These are phyloP conservation scores for Heliconius cydno DNA, from an alignment of 2,888 invertebrate species.

Conservation along the genomic window DNA sequence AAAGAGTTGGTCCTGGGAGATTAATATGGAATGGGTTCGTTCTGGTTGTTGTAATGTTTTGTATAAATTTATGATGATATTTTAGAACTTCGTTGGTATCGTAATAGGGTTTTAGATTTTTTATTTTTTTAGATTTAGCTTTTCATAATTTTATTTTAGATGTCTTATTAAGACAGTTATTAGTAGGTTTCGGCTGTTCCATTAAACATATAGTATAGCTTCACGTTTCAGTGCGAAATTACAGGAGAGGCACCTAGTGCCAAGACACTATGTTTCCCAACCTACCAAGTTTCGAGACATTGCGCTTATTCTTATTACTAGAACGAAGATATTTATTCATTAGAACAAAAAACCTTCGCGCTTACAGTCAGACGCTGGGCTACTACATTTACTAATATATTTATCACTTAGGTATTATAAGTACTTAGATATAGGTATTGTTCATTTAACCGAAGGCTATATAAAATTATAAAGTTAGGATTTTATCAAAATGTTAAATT, in stretches of 20 bases:
- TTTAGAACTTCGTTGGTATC: not conserved
- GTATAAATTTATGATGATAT: constrained; percentile 8
- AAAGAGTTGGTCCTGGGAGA: constrained; percentile 27
- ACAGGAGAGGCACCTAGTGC: no score
- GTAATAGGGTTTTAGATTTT: not conserved
- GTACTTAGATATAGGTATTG: not conserved
- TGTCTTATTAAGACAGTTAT: not conserved
- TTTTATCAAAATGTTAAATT: not conserved
- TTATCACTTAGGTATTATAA: no score
- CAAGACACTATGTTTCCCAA: no score
- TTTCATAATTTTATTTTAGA: not conserved
- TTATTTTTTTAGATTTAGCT: not conserved
- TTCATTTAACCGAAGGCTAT: constrained; percentile 10
- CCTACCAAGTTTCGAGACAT: no score
- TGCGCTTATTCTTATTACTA: no score
- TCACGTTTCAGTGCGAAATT: no score
- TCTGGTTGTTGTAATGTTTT: not conserved
- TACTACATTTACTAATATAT: no score
- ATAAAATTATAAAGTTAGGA: not conserved
- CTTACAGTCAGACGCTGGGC: no score
- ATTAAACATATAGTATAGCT: no score
- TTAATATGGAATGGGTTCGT: not conserved
- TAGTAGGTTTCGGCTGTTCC: not conserved
- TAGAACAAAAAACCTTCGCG: no score
- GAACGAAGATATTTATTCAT: no score